Conservation (phyloP, 2,888 invertebrate species). For the Leptopilina syphax region DNA sequence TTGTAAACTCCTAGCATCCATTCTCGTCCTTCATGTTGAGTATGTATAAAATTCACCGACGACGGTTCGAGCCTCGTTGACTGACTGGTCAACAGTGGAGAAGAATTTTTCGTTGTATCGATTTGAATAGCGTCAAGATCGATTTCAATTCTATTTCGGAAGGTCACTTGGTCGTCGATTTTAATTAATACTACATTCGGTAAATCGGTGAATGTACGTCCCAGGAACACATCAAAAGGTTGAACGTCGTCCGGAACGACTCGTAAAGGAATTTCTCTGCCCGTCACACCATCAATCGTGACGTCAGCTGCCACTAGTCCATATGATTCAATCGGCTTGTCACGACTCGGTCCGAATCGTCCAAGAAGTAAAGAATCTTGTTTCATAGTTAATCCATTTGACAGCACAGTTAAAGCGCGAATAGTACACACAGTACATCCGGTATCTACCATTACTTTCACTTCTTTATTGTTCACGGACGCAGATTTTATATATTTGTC, state of each 20-base stretch:
- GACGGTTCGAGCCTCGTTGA: not conserved
- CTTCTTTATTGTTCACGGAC: slow-evolving; percentile 40
- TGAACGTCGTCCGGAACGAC: slow-evolving; percentile 53
- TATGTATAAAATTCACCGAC: slow-evolving; percentile 9
- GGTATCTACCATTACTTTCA: slow-evolving; percentile 49
- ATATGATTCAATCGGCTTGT: slow-evolving; percentile 44
- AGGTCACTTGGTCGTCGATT: slow-evolving; percentile 28
- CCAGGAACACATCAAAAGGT: slow-evolving; percentile 56
- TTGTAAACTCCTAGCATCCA: slow-evolving; percentile 24
- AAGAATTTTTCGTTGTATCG: not conserved
- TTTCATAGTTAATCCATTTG: slow-evolving; percentile 17
- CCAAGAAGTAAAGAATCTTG: slow-evolving; percentile 29
- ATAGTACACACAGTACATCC: slow-evolving; percentile 54
- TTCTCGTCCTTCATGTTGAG: not conserved
- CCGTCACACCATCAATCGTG: slow-evolving; percentile 50
- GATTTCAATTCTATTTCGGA: slow-evolving; percentile 30
- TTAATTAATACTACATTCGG: slow-evolving; percentile 50
- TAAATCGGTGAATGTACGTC: slow-evolving; percentile 56
- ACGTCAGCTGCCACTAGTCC: slow-evolving; percentile 44
- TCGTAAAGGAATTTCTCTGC: slow-evolving; percentile 48
- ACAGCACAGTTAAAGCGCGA: slow-evolving; percentile 47
- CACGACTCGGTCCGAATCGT: slow-evolving; percentile 46
- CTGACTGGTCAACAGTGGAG: not conserved
- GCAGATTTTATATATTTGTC: slow-evolving; percentile 51
- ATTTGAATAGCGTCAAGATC: slow-evolving; percentile 19